Conservation (phyloP, 2,797 vertebrate species). For the Takifugu rubripes region DNA sequence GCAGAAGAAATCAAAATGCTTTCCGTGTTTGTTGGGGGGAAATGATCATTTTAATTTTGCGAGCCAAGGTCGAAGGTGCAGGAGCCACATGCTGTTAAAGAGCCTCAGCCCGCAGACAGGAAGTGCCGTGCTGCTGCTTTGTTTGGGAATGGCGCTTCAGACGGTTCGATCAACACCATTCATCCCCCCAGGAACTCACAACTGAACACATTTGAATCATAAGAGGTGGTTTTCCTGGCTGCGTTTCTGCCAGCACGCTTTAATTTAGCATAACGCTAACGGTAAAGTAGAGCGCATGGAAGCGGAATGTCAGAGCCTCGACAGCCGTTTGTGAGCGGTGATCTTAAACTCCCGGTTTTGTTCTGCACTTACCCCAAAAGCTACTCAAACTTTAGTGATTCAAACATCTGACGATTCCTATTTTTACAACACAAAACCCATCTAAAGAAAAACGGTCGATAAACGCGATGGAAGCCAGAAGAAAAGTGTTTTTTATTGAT, state of each 20-base stretch:
- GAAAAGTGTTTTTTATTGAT: constrained; percentile 38
- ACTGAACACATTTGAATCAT: no score
- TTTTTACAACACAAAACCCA: no score
- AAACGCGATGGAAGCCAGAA: constrained; percentile 26
- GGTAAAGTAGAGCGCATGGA: no score
- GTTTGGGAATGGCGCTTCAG: not conserved
- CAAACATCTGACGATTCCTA: no score
- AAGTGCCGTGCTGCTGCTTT: not conserved
- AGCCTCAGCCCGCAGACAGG: constrained; percentile 6
- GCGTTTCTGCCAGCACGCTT: no score
- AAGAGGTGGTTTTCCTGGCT: no score
- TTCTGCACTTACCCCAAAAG: no score
- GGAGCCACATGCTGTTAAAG: constrained; percentile 13
- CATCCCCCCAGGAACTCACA: not conserved
- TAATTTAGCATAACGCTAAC: no score
- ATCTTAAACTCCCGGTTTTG: no score
- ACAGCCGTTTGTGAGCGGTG: no score
- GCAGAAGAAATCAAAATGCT: constrained; percentile 2
- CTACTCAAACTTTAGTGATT: no score
- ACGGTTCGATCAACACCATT: not conserved
- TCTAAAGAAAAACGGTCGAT: constrained; percentile 23
- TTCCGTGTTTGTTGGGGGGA: not conserved
- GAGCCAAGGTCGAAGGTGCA: constrained; percentile 1
- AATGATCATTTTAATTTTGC: not conserved
- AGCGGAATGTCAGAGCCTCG: no score